Conservation (phyloP, 2,888 invertebrate species). For the Platycheirus rosarum region DNA sequence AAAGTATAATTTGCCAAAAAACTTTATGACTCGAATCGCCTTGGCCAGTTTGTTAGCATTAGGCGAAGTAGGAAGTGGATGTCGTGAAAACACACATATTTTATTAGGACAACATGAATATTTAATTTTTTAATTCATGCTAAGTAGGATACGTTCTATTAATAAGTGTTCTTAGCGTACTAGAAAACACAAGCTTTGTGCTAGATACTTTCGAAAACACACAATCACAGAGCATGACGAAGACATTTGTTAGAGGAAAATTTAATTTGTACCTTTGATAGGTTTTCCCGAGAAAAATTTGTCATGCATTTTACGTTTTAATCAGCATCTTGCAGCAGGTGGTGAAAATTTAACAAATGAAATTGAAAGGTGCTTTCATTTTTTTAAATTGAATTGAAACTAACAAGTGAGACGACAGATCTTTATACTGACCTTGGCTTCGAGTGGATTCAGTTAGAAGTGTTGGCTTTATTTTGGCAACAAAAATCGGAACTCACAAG, state of each 20-base stretch:
- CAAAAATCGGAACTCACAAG: neutral
- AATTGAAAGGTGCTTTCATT: constrained; percentile 42
- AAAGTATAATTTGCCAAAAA: constrained; percentile 35
- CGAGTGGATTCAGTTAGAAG: neutral
- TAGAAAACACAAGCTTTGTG: neutral
- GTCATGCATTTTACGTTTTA: constrained; percentile 28
- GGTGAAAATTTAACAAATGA: constrained; percentile 6
- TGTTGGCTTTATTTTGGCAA: constrained; percentile 2
- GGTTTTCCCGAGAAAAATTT: neutral
- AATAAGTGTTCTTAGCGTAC: neutral
- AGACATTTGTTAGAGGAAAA: constrained; percentile 9
- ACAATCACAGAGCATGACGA: constrained; percentile 1
- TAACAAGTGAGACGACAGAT: neutral
- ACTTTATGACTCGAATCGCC: constrained; percentile 41
- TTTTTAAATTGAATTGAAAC: constrained; percentile 30
- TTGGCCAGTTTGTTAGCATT: constrained; percentile 50
- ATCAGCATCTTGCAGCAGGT: constrained; percentile 21
- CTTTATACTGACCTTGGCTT: constrained; percentile 3
- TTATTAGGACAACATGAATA: neutral
- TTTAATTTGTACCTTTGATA: constrained; percentile 19
- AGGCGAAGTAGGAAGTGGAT: constrained; percentile 36
- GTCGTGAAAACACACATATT: constrained; percentile 12
- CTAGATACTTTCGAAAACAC: constrained; percentile 10
- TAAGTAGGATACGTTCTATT: constrained; percentile 1
- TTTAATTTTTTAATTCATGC: neutral